Evolutionary conservation across 1,140 invertebrate species (phyloP), one percentile per base, ranked within the genome.

Genomic region (Cyphomyrmex costatus): DNA sequence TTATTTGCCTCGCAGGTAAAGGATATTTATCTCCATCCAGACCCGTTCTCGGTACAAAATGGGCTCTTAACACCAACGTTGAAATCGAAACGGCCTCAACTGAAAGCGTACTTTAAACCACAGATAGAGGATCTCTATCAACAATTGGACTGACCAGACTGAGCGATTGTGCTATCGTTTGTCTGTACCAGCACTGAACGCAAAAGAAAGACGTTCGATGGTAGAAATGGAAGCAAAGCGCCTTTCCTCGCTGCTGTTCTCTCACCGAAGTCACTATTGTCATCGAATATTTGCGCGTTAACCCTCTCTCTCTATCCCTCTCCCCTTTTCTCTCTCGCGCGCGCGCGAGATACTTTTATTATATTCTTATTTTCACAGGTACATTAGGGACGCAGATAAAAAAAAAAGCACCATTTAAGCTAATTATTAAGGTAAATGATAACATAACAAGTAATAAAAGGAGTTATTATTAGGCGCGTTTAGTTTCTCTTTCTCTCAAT

Each of bases 31-130:
- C 95, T 99, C 33, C 98, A 98, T 95, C 97, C 98, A 6, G 98
- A 99, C 95, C 97, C 97, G 66, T 99, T 99, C 95, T 98, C 98
- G 56, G 97, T 99, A 74, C 98, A 99, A 95, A 99, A 99, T 95
- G 98, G 98, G 84, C 96, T 99, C 21, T 95, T 99, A 36, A 99
- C 99, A 53, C 99, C 99, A 53, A 99, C 99, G 60, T 96, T 99
- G 93, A 99, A 99, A 95, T 97, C 98, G 84, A 99, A 99, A 96
- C 96, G 98, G 94, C 97, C 98, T 63, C 97, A 99, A 94, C 96
- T 99, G 78, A 98, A 97, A 94, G 98, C 97, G 73, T 98, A 98
- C 92, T 99, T 99, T 95, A 98, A 98, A 92, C 97, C 98, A 14
- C 98, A 98, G 93, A 96, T 99, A 89, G 98, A 98, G 93, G 98